Percentiles rank a stretch among this genome's conserved stretches.
Evolutionary conservation across 2,797 vertebrate genomes (phyloP).

Genomic region (Silurus lanzhouensis): DNA sequence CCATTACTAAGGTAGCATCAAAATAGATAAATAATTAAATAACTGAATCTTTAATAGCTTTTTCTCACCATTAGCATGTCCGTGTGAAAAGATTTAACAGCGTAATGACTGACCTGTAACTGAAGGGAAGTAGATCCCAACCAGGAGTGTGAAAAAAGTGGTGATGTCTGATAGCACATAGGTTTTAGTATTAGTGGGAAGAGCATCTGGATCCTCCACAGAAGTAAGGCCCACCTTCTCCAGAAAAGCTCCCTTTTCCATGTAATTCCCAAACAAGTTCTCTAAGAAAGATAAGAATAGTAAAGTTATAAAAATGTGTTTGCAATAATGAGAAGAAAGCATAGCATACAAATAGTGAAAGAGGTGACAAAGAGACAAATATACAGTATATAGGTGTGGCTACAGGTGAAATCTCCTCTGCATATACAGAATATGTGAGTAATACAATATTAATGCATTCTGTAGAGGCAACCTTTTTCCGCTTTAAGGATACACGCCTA

Average conservation of each 20-base stretch:
- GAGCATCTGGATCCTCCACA: slow-evolving; percentile 64
- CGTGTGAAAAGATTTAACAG: background rate
- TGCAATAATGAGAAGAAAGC: background rate
- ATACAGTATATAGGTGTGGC: background rate
- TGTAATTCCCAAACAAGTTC: slow-evolving; percentile 89
- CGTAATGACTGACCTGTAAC: slow-evolving; percentile 84
- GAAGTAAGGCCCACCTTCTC: slow-evolving; percentile 74
- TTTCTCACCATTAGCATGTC: background rate
- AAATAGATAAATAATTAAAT: background rate
- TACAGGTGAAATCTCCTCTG: background rate
- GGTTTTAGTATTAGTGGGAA: slow-evolving; percentile 81
- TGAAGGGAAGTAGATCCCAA: slow-evolving; percentile 97
- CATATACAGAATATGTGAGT: background rate
- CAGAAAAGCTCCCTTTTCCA: slow-evolving; percentile 86
- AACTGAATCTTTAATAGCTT: background rate
- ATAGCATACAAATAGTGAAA: background rate
- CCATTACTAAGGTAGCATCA: background rate
- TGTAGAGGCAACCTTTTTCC: too few species aligned
- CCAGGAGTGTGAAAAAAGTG: slow-evolving; percentile 92
- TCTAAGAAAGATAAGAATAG: slow-evolving; percentile 70
- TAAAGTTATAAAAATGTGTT: background rate
- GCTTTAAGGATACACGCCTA: too few species aligned
- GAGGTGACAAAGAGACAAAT: too few species aligned
- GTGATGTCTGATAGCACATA: slow-evolving; percentile 95
- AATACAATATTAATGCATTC: too few species aligned